Evolutionary conservation across 1,140 invertebrate species (phyloP).

Genomic region (Gonatopus flavifemur): DNA sequence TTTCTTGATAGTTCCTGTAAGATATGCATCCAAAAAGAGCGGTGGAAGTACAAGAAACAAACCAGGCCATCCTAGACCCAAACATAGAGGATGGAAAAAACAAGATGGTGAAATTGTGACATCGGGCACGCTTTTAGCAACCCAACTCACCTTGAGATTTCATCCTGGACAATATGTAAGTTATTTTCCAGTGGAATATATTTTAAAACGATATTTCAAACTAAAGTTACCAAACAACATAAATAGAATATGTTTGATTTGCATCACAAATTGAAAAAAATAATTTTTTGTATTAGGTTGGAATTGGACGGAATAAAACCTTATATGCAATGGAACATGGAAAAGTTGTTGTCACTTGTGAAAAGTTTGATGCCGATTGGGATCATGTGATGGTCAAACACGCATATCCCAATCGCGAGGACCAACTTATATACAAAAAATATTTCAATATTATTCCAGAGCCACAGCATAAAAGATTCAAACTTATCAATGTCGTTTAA

Average conservation of each 20-base stretch:
- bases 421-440: slow-evolving; percentile 76
- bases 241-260: slow-evolving; percentile 1
- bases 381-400: slow-evolving; percentile 68
- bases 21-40: slow-evolving; percentile 71
- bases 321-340: slow-evolving; percentile 75
- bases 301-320: slow-evolving; percentile 73
- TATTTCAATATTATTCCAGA: slow-evolving; percentile 78
- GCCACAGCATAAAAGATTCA: slow-evolving; percentile 73
- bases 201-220: background rate
- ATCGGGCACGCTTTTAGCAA: slow-evolving; percentile 68
- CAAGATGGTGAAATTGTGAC: slow-evolving; percentile 68
- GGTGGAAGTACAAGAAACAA: slow-evolving; percentile 67
- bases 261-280: slow-evolving; percentile 6
- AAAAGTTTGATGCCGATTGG: slow-evolving; percentile 73
- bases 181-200: slow-evolving; percentile 14
- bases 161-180: slow-evolving; percentile 81
- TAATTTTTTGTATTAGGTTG: slow-evolving; percentile 64
- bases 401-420: slow-evolving; percentile 64
- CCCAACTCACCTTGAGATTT: slow-evolving; percentile 69
- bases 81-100: slow-evolving; percentile 71
- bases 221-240: background rate
- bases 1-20: slow-evolving; percentile 38
- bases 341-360: slow-evolving; percentile 74
- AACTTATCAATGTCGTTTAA: slow-evolving; percentile 70
- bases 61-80: slow-evolving; percentile 65